Base-by-base conservation (phyloP, 2,797 vertebrate species). In the Threskiornis aethiopicus region DNA sequence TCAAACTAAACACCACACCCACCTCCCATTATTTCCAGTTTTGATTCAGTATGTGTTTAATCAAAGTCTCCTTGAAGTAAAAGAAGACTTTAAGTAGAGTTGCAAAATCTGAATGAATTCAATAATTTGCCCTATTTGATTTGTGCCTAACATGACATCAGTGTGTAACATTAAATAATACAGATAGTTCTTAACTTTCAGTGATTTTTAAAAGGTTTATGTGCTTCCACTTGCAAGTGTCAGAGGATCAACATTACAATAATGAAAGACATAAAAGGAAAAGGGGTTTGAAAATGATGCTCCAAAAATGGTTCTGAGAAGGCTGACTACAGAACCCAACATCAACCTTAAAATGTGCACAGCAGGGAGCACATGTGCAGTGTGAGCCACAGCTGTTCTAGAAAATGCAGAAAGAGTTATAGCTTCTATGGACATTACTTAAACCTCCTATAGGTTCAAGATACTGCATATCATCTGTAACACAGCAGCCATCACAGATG, bases 361-460 rank as follows among this genome's bases (percentile, higher is more conserved):
- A 65, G 5, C 0, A 3, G 21, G 28, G 8, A 85, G 15, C 1
- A 10, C 22, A 8, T 0, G 3, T 25, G 28, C 17, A 44, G 42
- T 0, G 6, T 70, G 57, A 64, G 49, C 19, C 20, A 33, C 41
- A 75, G 41, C 39, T 84, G 20, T 14, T 57, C 16, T 57, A 81
- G 44, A 67, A 69, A 49, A 57, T 16, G 54, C 24, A 84, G 21
- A 12, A 64, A 39, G 18, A 52, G 20, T 16, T 33, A n/a, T 13
- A 10, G 4, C 41, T 81, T 11, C 21, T 44, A 4, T 16, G 22
- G 37, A 57, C 8, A 31, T 21, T 7, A 75, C 4, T 21, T 55
- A 42, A 94, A 72, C 9, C 31, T 42, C 10, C n/a, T 10, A 71
- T 54, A 62, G 29, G 20, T 42, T 70, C 31, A 62, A 65, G 29